Conservation (phyloP, 2,113 vertebrate species). For the Mystacornis crossleyi region DNA sequence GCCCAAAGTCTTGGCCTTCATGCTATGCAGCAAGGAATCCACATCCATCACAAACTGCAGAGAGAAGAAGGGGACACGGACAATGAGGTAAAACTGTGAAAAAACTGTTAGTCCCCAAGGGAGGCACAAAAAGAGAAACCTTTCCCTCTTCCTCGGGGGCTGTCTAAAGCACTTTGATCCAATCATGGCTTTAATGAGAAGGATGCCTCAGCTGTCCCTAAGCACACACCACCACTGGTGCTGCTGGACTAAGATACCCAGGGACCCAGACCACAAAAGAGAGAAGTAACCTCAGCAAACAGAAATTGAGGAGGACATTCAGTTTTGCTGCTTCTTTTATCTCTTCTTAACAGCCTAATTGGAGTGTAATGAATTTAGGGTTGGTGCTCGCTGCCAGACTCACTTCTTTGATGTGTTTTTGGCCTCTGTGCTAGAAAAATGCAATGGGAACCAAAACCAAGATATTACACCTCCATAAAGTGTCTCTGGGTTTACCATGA, state of each 20-base stretch:
- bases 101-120: background rate
- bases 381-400: slow-evolving; percentile 6
- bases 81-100: background rate
- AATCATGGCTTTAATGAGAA: background rate
- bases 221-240: background rate
- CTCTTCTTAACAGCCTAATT: slow-evolving; percentile 63
- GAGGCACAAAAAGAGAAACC: background rate
- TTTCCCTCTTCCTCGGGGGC: background rate
- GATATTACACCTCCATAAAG: slow-evolving; percentile 71
- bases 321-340: slow-evolving; percentile 66
- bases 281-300: slow-evolving; percentile 45
- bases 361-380: slow-evolving; percentile 60
- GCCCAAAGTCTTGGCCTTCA: background rate
- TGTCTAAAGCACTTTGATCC: background rate
- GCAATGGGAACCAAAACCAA: slow-evolving; percentile 55
- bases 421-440: slow-evolving; percentile 48
- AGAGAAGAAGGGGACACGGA: background rate
- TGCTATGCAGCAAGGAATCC: background rate
- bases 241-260: background rate
- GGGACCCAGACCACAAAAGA: slow-evolving; percentile 52
- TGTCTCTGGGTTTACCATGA: slow-evolving; percentile 70
- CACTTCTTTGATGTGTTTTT: slow-evolving; percentile 67
- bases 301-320: slow-evolving; percentile 19
- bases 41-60: background rate
- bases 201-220: background rate